Percentiles rank a stretch among this genome's conserved stretches.
Evolutionary conservation across 2,113 vertebrate species (phyloP).

Genomic region (Platysternon megacephalum): DNA sequence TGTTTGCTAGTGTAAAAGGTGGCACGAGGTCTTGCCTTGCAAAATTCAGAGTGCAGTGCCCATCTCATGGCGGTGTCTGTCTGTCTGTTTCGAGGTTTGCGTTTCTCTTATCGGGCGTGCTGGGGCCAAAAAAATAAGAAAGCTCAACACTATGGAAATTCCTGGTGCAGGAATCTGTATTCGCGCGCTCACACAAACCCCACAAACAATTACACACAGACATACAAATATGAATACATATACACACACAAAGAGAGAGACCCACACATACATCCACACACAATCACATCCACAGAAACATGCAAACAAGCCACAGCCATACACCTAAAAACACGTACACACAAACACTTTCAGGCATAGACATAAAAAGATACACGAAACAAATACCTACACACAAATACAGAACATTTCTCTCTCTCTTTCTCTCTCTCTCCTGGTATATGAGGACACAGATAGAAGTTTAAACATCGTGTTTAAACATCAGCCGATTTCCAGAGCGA

Average conservation of each 20-base stretch:
- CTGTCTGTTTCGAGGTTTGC: background rate
- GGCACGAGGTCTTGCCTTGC: background rate
- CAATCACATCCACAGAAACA: background rate
- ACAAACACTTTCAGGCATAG: background rate
- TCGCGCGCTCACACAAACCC: background rate
- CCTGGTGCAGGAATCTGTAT: no score
- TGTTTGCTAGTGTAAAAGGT: background rate
- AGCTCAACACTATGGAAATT: no score
- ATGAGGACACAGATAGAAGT: background rate
- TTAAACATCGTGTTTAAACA: no score
- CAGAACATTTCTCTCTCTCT: background rate
- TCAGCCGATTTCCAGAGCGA: accelerated
- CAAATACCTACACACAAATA: background rate
- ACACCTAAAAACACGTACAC: background rate
- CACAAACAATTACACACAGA: background rate
- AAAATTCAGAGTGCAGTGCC: no score
- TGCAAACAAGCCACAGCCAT: background rate
- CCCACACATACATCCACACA: background rate
- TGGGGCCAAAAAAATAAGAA: background rate
- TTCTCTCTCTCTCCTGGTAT: background rate
- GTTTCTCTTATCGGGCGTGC: no score
- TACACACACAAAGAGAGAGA: no score
- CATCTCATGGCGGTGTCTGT: background rate
- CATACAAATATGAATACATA: no score
- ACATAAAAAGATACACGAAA: background rate